These are phyloP conservation scores for Nomada lathburiana DNA, from an alignment of 2,888 invertebrate species.

Conservation along the genomic window DNA sequence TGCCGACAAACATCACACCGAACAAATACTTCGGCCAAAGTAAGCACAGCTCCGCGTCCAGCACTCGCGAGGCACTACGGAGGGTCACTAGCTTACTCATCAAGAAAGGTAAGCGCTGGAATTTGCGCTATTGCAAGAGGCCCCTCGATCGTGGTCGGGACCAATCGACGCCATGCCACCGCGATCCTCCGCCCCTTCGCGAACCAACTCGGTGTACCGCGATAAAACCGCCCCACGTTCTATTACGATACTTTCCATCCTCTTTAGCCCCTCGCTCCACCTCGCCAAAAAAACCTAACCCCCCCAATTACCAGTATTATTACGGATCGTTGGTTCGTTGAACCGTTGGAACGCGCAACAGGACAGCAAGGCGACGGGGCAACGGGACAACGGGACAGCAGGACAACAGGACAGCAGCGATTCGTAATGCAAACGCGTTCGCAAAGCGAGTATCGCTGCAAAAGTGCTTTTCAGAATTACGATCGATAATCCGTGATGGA, in stretches of 20 bases:
- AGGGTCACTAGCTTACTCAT: conserved; percentile 95
- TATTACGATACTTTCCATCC: no score
- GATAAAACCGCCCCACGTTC: no score
- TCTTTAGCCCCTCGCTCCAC: no score
- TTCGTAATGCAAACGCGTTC: conserved; percentile 13
- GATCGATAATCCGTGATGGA: not conserved
- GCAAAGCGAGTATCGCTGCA: conserved; percentile 6
- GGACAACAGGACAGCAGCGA: not conserved
- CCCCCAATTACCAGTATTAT: no score
- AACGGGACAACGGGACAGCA: no score
- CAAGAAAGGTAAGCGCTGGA: conserved; percentile 89
- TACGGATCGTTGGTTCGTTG: no score
- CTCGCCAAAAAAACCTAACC: no score
- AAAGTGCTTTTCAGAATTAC: conserved; percentile 26
- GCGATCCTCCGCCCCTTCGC: not conserved
- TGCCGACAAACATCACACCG: conserved; percentile 94
- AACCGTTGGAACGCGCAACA: no score
- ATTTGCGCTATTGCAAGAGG: conserved; percentile 72
- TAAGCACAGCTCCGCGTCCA: conserved; percentile 90
- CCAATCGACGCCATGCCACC: conserved; percentile 32
- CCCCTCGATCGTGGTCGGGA: conserved; percentile 12
- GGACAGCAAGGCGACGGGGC: no score
- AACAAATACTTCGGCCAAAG: conserved; percentile 90
- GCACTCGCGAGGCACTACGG: conserved; percentile 91
- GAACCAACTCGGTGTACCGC: conserved; percentile 12